Percentiles rank a stretch among this genome's conserved stretches.
These are phyloP conservation scores for Pterocles gutturalis DNA, from an alignment of 2,113 vertebrate genomes.

Conservation along the genomic window DNA sequence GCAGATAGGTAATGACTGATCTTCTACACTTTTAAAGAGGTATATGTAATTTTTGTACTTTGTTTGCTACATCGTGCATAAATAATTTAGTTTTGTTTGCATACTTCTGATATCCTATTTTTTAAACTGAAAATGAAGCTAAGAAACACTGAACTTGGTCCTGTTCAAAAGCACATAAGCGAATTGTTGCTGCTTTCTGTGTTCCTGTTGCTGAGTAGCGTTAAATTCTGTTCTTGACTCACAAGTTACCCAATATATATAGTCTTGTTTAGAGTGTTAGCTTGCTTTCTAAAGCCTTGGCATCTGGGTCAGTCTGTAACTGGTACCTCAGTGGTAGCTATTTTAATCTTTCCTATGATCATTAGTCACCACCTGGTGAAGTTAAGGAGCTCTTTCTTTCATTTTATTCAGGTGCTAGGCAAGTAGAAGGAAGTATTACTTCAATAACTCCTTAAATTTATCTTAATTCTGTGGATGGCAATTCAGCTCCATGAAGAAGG, in stretches of 20 bases:
- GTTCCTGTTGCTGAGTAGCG: background rate
- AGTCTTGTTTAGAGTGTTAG: conserved; percentile 50
- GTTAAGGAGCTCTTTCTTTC: background rate
- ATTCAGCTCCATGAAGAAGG: background rate
- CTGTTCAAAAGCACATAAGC: background rate
- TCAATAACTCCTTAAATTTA: background rate
- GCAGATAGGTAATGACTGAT: background rate
- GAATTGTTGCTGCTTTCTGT: background rate
- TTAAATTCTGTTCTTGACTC: conserved; percentile 34
- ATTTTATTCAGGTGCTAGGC: background rate
- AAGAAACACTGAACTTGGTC: background rate
- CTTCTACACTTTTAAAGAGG: background rate
- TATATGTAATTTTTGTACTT: background rate
- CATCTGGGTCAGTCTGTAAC: conserved; percentile 13
- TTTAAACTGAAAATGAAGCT: background rate
- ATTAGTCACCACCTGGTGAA: background rate
- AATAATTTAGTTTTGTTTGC: background rate
- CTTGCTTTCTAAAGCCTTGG: conserved; percentile 67
- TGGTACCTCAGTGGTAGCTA: conserved; percentile 7
- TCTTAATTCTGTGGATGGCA: background rate
- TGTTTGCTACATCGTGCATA: background rate
- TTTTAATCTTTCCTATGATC: background rate
- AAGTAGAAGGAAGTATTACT: background rate
- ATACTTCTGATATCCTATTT: background rate
- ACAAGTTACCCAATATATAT: background rate